phyloP scores from a whole-genome alignment of 2,797 vertebrate species.

The Nyctalus aviator region DNA sequence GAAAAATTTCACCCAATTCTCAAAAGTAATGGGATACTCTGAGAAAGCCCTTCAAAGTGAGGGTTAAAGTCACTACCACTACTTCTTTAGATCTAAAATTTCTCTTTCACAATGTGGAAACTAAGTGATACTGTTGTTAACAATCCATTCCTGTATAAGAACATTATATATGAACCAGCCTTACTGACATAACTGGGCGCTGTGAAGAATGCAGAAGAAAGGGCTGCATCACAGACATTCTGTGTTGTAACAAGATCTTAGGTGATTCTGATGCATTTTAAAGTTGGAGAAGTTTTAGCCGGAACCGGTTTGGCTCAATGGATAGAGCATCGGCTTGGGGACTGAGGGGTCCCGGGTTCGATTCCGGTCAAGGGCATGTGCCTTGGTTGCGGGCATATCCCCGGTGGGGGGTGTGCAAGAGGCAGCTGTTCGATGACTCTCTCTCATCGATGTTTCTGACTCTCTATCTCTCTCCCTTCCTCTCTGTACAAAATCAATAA shows the following conservation, averaged over 20 bases:
- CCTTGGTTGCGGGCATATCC: too few species aligned
- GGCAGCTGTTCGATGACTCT: too few species aligned
- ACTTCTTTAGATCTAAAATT: conserved; percentile 18
- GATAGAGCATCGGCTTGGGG: too few species aligned
- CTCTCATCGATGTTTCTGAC: too few species aligned
- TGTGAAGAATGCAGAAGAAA: background rate
- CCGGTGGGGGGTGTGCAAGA: too few species aligned
- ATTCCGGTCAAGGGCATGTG: too few species aligned
- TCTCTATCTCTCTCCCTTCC: too few species aligned
- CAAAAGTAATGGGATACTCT: background rate
- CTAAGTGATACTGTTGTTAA: background rate
- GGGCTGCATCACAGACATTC: background rate
- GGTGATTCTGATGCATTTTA: background rate
- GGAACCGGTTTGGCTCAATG: too few species aligned
- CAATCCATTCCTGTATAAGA: background rate
- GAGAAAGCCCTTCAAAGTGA: background rate
- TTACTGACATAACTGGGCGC: background rate
- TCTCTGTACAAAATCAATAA: too few species aligned
- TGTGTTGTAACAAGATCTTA: background rate
- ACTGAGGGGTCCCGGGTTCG: too few species aligned
- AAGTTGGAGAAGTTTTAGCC: background rate
- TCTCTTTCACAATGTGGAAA: background rate
- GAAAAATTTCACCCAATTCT: background rate
- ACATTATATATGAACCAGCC: background rate
- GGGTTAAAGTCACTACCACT: background rate